Conservation (phyloP, 2,113 vertebrate species). For the sheep (Ovis aries) region ARS-UI_Ramb_v3.0 NC_056068.1:51754501-51755000, state of each 20-base stretch:
- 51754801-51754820: neutral
- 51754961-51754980: slow-evolving; percentile 17
- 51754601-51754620: neutral
- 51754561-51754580: neutral
- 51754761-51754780: neutral
- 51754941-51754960: neutral
- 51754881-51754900: slow-evolving; percentile 30
- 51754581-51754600: neutral
- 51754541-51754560: neutral
- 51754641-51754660: neutral
- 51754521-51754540: neutral
- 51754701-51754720: neutral
- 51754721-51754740: neutral
- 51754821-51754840: neutral
- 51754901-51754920: neutral
- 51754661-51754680: neutral
- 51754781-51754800: neutral
- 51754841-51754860: neutral
- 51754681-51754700: neutral
- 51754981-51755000: neutral
- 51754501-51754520: neutral
- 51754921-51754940: neutral
- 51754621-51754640: neutral
- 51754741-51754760: neutral
- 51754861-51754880: neutral